Evolutionary conservation across 2,797 vertebrate species (phyloP), one percentile per base, ranked within the genome.

Genomic region (Ceryle rudis): DNA sequence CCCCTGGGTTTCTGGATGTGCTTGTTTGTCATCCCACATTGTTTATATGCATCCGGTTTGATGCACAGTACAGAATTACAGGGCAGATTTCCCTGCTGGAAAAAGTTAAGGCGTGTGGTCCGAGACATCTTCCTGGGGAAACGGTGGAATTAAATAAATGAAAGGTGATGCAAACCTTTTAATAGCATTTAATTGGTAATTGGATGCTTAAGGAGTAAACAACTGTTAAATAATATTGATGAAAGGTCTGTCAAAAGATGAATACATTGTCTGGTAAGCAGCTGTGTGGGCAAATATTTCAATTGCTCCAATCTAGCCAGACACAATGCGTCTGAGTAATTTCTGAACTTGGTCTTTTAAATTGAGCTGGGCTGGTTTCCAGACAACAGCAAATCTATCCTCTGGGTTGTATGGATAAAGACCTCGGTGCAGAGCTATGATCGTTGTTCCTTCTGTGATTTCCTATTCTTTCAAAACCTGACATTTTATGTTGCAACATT

Each of bases 281-380:
- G 67, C 55, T 39, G 15, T 71, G 78, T 87, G 61, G 79, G 79
- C 39, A 95, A 94, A 88, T 85, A 92, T 74, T 95, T 96, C 93
- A 92, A 67, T 85, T 92, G 65, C 65, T 96, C 31, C 61, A 61
- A 79, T 74, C 72, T 85, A 87, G 89, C 57, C 79, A 91, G 90
- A 91, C 84, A 81, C 1, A 35, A 31, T 69, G 52, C 61, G 52
- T 77, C 84, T 95, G 92, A 96, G 81, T 96, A 96, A 96, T 96
- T 94, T 81, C 84, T 92, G 81, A 93, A 71, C 52, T 65, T 14
- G 13, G 71, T 71, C 91, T 94, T 92, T 88, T 92, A 96, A 96
- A 96, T 95, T 61, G 92, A 94, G 65, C 84, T 96, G 92, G 94
- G 95, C 96, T 95, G 41, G 31, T 77, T 97, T 96, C 96, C 96